Evolutionary conservation across 2,797 vertebrate genomes (phyloP), one percentile per base, ranked within the genome.

Genomic region (Uromys caudimaculatus): DNA sequence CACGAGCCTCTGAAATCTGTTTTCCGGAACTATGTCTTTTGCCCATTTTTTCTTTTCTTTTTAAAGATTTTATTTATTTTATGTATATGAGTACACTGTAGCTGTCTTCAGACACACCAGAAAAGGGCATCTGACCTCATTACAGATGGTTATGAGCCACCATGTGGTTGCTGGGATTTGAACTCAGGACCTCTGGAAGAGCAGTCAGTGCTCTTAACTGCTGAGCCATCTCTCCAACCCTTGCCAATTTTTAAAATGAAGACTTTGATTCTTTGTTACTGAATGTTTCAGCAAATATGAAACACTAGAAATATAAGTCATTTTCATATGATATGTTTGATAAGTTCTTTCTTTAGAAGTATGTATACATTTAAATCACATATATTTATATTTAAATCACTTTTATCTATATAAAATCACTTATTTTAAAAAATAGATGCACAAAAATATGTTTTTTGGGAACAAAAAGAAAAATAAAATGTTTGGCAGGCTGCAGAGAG

Each of bases 281-380:
- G 27, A 78, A 10, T 76, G 8, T 19, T 35, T 71, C 79, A 81
- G 29, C 77, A 62, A 41, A 54, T 92, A 67, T 58, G 35, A 89
- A 89, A 93, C 38, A 82, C 89, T 91, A 84, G 29, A 91, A 56
- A 78, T 87, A 71, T 44, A 93, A 62, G 27, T 12, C 0, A 13
- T 94, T 94, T 96, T 17, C 35, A 64, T 91, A 3, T 32, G n/a
- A 54, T 58, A 90, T 58, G 8, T 78, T 76, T 90, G 64, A 75
- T n/a, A 90, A 60, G 64, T 64, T 89, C 38, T 97, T 93, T n/a
- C 58, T 88, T 92, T 88, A 75, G 60, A 50, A 89, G 90, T 92
- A 38, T 81, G 24, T 71, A 27, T 64, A 62, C 29, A 54, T 71
- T 38, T 71, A 71, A 71, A 71, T 21, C 35, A 71, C 35, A 38